Base-by-base conservation (phyloP, 2,113 vertebrate species). In the Anarrhichthys ocellatus region DNA sequence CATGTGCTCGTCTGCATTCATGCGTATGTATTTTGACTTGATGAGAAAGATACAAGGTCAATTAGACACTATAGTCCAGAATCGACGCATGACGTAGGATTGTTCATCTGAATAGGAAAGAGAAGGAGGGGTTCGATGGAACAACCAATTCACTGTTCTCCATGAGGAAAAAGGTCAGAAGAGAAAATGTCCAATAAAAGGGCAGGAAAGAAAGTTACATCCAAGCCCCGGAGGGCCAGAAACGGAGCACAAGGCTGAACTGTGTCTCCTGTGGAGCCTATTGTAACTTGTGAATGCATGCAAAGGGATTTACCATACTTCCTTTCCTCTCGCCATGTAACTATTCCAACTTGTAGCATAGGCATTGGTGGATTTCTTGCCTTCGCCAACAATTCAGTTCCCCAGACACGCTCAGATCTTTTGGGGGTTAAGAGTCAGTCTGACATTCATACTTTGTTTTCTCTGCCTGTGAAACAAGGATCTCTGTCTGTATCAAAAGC, bases 81-180 rank as follows among this genome's bases (percentile, higher is more conserved):
- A 34, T 71, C 50, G 13, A 27, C n/a, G 61, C 36, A 18, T 36
- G 24, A 52, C 71, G 32, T 32, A 32, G 32, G 32, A 67, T 11
- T 84, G 71, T 76, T 84, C 62, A 64, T 56, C 42, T 61, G 63
- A 83, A 70, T 17, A 65, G 24, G 32, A 46, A 52, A 40, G 52
- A 87, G 40, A 42, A 83, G 70, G 36, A 54, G 44, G 34, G 17
- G 46, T 46, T n/a, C n/a, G 71, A 72, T 46, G 38, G 73, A 84
- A 89, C 56, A 89, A 71, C 68, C 48, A 14, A 36, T 68, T 63
- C 73, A 73, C 59, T 85, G 76, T 87, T 81, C 70, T 65, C 64
- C 36, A 38, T 38, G 58, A 83, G 52, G 65, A 50, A 76, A 81
- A 89, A 89, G 88, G 91, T 90, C 91, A 93, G 65, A 81, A 32